phyloP scores from a whole-genome alignment of 2,888 invertebrate species.

The Nomada flava region DNA sequence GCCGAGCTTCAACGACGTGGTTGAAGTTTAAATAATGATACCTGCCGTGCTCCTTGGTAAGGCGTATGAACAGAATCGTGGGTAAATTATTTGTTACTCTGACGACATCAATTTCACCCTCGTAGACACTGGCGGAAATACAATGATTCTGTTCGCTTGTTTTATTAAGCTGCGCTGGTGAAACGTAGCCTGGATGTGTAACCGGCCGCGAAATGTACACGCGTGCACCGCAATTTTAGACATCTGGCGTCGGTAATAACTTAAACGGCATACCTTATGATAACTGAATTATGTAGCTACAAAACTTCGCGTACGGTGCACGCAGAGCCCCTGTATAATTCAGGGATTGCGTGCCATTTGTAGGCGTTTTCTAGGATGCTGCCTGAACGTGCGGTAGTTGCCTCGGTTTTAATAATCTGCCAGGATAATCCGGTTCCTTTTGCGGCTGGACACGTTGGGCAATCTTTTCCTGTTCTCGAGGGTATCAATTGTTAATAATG shows the following conservation, averaged over 20 bases:
- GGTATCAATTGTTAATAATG: too few relatives aligned
- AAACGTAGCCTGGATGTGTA: slow-evolving; percentile 5
- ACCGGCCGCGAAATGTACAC: slow-evolving; percentile 49
- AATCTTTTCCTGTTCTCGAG: too few relatives aligned
- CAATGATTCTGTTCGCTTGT: slow-evolving; percentile 47
- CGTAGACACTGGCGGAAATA: slow-evolving; percentile 10
- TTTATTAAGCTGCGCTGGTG: slow-evolving; percentile 40
- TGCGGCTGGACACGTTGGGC: too few relatives aligned
- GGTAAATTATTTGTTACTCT: too few relatives aligned
- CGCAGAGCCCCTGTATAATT: slow-evolving; percentile 42
- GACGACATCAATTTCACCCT: slow-evolving; percentile 4
- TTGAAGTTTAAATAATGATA: too few relatives aligned
- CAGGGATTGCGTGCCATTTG: slow-evolving; percentile 54
- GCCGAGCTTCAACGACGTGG: too few relatives aligned
- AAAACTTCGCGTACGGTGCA: slow-evolving; percentile 47
- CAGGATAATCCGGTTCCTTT: neutral
- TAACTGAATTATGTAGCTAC: slow-evolving; percentile 61
- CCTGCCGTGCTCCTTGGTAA: too few relatives aligned
- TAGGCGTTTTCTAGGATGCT: slow-evolving; percentile 32
- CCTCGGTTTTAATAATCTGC: slow-evolving; percentile 24
- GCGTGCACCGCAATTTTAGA: slow-evolving; percentile 60
- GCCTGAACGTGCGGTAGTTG: neutral
- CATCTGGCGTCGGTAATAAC: slow-evolving; percentile 57
- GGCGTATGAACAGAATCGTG: too few relatives aligned
- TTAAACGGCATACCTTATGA: slow-evolving; percentile 59